Conservation (phyloP, 2,113 vertebrate genomes). For the Dermatemys mawii region DNA sequence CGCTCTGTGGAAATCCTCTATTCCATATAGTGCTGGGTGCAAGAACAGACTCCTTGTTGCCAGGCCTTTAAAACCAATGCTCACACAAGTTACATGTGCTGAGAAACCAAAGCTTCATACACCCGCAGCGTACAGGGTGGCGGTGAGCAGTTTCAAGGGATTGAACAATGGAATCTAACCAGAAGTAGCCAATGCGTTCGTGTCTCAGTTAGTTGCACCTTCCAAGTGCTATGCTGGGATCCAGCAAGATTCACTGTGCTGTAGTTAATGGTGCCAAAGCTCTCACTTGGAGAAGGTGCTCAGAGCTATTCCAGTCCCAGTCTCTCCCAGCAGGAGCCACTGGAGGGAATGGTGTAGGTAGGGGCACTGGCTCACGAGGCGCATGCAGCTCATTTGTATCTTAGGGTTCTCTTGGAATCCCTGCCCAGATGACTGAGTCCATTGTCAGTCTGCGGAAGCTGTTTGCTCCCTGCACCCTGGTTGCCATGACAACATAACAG, state of each 20-base stretch:
- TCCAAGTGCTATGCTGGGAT: neutral
- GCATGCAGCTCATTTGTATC: fast-evolving
- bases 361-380: neutral
- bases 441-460: neutral
- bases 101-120: fast-evolving
- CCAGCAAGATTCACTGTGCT: neutral
- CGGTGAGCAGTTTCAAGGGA: neutral
- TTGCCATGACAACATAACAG: conserved; percentile 62
- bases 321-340: neutral
- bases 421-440: neutral
- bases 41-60: neutral
- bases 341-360: neutral
- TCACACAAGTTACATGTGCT: fast-evolving
- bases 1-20: neutral
- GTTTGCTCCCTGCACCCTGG: neutral
- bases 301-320: neutral
- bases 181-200: neutral
- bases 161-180: fast-evolving
- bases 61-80: fast-evolving
- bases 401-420: fast-evolving
- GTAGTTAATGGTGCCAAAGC: neutral
- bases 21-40: neutral
- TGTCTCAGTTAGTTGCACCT: neutral
- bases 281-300: neutral
- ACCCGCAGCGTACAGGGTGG: neutral